Evolutionary conservation across 2,797 vertebrate genomes (phyloP).

Genomic region (Eulemur albifrons): DNA sequence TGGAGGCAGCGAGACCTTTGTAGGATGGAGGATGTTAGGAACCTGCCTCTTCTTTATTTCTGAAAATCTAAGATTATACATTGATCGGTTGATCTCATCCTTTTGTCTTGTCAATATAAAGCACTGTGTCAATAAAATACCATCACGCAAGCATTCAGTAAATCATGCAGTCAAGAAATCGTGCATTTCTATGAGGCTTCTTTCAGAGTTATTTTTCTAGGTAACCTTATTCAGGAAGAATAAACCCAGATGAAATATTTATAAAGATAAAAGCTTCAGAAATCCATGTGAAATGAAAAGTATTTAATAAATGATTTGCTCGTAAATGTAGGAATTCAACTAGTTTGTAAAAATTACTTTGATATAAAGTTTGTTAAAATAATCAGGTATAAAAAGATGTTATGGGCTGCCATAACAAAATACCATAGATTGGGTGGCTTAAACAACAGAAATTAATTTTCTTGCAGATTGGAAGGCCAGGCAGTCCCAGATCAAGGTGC

Average conservation of each 20-base stretch:
- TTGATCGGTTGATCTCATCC: background rate
- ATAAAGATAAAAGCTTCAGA: background rate
- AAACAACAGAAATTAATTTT: background rate
- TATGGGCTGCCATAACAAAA: background rate
- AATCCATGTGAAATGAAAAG: background rate
- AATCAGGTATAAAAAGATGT: background rate
- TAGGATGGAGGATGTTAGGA: background rate
- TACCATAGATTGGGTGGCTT: background rate
- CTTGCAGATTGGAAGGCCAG: background rate
- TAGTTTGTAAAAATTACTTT: background rate
- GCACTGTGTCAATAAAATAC: background rate
- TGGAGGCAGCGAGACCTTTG: background rate
- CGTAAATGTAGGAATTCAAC: background rate
- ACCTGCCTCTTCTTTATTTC: background rate
- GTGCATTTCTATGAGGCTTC: background rate
- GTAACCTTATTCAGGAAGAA: background rate
- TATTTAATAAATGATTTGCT: background rate
- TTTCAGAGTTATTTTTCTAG: background rate
- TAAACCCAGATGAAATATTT: background rate
- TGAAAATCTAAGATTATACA: background rate
- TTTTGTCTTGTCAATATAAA: background rate
- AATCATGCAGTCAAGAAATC: background rate
- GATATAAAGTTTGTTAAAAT: background rate
- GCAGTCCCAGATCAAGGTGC: background rate
- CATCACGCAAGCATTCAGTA: background rate